Evolutionary conservation across 2,113 vertebrate genomes (phyloP), one percentile per base, ranked within the genome.

Genomic region (Muntiacus reevesi): DNA sequence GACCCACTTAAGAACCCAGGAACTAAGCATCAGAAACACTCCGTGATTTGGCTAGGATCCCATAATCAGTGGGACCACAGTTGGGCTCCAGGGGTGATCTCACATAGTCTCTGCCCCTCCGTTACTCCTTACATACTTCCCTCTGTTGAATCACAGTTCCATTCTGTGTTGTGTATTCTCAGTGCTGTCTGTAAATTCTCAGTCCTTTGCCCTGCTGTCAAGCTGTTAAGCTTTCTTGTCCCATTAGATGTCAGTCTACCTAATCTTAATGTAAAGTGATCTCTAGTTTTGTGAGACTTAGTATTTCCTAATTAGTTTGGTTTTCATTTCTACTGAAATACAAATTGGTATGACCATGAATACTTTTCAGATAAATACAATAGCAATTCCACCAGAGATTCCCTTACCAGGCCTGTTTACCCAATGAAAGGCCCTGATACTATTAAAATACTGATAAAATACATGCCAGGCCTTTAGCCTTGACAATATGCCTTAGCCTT

Each of bases 281-380:
- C 40, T 0, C 43, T 50, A 62, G 15, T 52, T 94, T 82, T 94
- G n/a, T 92, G 28, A 21, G 27, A 55, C 36, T 40, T 88, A 45
- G 12, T 90, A 33, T 84, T 95, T 92, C 74, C 76, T 95, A 50
- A 36, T 45, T 40, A 81, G 25, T 40, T 6, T 89, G 45, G 17
- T 91, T 93, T 93, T 96, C 84, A 47, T 92, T 91, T 93, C 83
- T 89, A 55, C 74, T 89, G 82, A 45, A 79, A 94, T 40, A 17
- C 76, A 33, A 92, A 43, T 67, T 90, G 54, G n/a, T 67, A 45
- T 1, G 1, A 43, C 54, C 47, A 59, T 55, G 25, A 76, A 86
- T 50, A 52, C 36, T 81, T 87, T 40, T 82, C 33, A 87, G 52
- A 25, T 92, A 54, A 90, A 45, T 43, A 30, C 52, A 91, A 47